Evolutionary conservation across 35 echinoderm and acorn worm genomes (phyloP).

Genomic region (Heliocidaris tuberculata): DNA sequence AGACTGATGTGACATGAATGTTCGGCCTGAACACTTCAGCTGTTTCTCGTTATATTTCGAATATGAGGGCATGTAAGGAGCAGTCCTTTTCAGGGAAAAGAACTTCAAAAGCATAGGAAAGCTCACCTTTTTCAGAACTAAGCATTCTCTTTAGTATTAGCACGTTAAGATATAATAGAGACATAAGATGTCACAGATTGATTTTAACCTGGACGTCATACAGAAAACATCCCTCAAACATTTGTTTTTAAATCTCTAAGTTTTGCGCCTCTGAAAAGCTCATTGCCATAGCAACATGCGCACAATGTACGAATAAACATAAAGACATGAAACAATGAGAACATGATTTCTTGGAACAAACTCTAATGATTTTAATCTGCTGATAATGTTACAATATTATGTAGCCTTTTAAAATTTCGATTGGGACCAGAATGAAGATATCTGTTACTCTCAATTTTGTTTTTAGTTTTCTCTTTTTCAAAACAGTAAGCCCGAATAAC

Average conservation of each 20-base stretch:
- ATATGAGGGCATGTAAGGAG: too few relatives aligned
- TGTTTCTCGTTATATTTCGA: too few relatives aligned
- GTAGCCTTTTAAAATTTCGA: background rate
- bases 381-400: background rate
- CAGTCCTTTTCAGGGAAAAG: too few relatives aligned
- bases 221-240: background rate
- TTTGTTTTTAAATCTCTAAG: background rate
- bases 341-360: background rate
- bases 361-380: background rate
- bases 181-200: too few relatives aligned
- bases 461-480: background rate
- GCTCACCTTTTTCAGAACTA: too few relatives aligned
- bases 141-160: too few relatives aligned
- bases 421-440: background rate
- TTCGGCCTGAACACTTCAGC: too few relatives aligned
- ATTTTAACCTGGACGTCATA: background rate
- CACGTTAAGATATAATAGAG: too few relatives aligned
- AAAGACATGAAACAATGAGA: background rate
- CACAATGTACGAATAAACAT: background rate
- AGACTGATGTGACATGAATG: too few relatives aligned
- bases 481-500: background rate
- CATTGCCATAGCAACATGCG: background rate
- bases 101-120: too few relatives aligned
- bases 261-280: background rate
- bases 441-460: background rate